A percentile compares a stretch with the other conserved stretches of the same genome.
These are phyloP conservation scores for Conus canariensis DNA, from an alignment of 2,888 invertebrate genomes.

Conservation along the genomic window DNA sequence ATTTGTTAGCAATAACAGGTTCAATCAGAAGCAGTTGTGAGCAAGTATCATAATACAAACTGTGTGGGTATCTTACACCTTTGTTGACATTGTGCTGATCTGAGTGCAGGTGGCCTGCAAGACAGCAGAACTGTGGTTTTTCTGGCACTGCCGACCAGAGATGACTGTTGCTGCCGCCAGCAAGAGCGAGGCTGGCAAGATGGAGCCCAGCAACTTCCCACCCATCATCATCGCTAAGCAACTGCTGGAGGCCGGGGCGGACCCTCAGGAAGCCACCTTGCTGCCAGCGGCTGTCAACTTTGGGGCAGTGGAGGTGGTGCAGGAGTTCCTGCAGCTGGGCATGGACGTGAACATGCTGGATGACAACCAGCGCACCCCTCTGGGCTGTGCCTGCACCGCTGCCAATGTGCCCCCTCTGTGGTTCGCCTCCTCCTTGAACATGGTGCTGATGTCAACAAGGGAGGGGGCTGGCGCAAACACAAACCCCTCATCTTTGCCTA, in stretches of 20 bases:
- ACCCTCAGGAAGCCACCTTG: conserved; percentile 67
- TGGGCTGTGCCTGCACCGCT: conserved; percentile 69
- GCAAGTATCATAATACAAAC: no score
- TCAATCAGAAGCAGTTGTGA: no score
- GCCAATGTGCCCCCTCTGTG: conserved; percentile 61
- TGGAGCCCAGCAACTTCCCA: conserved; percentile 58
- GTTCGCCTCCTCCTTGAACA: conserved; percentile 67
- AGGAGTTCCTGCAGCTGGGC: conserved; percentile 66
- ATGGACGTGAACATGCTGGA: conserved; percentile 74
- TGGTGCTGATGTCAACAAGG: conserved; percentile 71
- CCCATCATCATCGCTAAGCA: conserved; percentile 68
- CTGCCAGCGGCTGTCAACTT: conserved; percentile 71
- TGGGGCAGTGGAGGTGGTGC: conserved; percentile 62
- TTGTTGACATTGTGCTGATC: neutral
- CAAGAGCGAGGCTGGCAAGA: neutral
- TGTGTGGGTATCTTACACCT: no score
- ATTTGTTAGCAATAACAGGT: no score
- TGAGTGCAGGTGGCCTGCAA: conserved; percentile 58
- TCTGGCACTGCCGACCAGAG: conserved; percentile 62
- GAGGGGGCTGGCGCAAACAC: conserved; percentile 71
- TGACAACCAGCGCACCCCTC: conserved; percentile 69
- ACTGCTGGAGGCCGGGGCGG: conserved; percentile 66
- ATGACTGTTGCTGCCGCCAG: conserved; percentile 43
- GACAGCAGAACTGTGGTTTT: conserved; percentile 72
- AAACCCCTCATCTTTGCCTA: conserved; percentile 73